Base-by-base conservation (phyloP, 2,113 vertebrate genomes). In the Anser brachyrhynchus region DNA sequence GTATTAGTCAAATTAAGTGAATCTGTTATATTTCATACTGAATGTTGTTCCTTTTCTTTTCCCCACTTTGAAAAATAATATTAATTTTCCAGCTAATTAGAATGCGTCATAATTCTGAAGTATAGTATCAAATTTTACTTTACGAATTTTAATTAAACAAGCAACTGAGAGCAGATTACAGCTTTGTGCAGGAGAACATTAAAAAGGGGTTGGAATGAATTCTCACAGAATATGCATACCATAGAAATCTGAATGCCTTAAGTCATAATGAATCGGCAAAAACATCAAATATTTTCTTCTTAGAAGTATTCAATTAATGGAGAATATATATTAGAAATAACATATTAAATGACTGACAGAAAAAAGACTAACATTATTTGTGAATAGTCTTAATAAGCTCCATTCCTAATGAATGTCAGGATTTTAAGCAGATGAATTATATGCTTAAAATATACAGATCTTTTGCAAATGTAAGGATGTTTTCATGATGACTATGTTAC, bases 81-180 rank as follows among this genome's bases (percentile, higher is more conserved):
- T 87, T 94, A 73, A 80, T 94, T 94, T 97, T 84, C 43, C 43
- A 93, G 29, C 65, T 93, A 96, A 94, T 92, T 95, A 77, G 43
- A 89, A 89, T 57, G 33, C 39, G 80, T 88, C 44, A 49, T 44
- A 91, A 93, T 80, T 96, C 52, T 83, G 54, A 92, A 85, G 26
- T 57, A 33, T 86, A 73, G 11, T 51, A 90, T 74, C 26, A 91
- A 79, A 92, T 94, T 92, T 91, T 81, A 59, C 51, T 91, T 11
- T 88, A 92, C 2, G 3, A 87, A 83, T 93, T 94, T 74, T 87
- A 94, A 96, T 90, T 96, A 91, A 95, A 72, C 43, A 89, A 90
- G 43, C 58, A 90, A 58, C 52, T 92, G 73, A 82, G 29, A 94
- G 17, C 7, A 82, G 33, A 79, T 89, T 90, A 74, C 17, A 84